phyloP scores from a whole-genome alignment of 2,797 vertebrate genomes.

The Acipenser oxyrinchus region DNA sequence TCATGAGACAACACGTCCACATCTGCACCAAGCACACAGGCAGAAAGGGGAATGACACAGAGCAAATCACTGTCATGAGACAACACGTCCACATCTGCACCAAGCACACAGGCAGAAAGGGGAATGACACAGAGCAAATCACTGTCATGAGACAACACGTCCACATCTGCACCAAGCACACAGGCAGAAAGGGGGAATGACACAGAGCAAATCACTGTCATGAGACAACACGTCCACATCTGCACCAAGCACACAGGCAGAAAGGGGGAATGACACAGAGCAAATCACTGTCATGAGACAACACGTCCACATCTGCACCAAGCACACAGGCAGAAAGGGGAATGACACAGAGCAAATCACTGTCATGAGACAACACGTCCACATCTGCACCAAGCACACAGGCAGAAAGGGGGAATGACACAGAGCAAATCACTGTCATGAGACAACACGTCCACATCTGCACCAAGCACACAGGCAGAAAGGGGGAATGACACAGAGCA shows the following conservation, averaged over 20 bases:
- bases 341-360: too few relatives aligned
- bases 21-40: background rate
- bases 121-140: background rate
- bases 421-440: background rate
- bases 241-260: background rate
- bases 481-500: background rate
- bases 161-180: background rate
- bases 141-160: background rate
- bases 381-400: too few relatives aligned
- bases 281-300: background rate
- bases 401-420: background rate
- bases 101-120: background rate
- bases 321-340: background rate
- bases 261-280: background rate
- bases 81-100: too few relatives aligned
- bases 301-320: conserved; percentile 2
- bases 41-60: too few relatives aligned
- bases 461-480: background rate
- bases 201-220: background rate
- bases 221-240: conserved; percentile 1
- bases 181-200: background rate
- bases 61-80: too few relatives aligned
- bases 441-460: background rate
- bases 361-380: too few relatives aligned
- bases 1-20: conserved; percentile 1